These are phyloP conservation scores for Phataginus tetradactyla DNA, from an alignment of 2,797 vertebrate genomes.

Conservation along the genomic window DNA sequence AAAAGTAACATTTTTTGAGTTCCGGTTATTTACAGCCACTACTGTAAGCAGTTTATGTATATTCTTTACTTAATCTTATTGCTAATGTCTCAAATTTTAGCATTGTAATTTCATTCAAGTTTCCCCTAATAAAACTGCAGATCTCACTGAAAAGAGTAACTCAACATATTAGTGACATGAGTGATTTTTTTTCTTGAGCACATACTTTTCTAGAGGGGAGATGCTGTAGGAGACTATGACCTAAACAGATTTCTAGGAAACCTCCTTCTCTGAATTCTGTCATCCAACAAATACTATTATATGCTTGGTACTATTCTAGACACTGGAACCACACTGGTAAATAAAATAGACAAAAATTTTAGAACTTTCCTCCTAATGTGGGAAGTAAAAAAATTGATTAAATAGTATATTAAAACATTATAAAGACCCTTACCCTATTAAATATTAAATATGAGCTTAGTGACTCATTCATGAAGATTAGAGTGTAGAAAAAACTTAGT, in stretches of 20 bases:
- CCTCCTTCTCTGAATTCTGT: neutral
- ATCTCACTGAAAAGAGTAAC: neutral
- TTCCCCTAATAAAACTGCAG: neutral
- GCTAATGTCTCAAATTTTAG: neutral
- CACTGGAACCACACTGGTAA: neutral
- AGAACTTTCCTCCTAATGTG: neutral
- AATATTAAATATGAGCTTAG: neutral
- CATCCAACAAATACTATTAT: neutral
- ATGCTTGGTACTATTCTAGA: neutral
- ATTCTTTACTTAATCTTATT: neutral
- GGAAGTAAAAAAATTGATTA: neutral
- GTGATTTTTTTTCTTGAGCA: neutral
- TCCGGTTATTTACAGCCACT: neutral
- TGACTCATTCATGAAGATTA: neutral
- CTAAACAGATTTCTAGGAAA: neutral
- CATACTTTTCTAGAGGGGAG: neutral
- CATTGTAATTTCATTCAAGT: neutral
- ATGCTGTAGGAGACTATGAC: neutral
- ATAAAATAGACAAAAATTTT: neutral
- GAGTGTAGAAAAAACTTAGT: neutral
- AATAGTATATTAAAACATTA: neutral
- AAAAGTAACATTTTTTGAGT: neutral
- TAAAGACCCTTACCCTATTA: neutral
- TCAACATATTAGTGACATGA: neutral
- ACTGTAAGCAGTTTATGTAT: neutral